Conservation (phyloP, 2,888 invertebrate genomes). For the Notocelia uddmanniana region DNA sequence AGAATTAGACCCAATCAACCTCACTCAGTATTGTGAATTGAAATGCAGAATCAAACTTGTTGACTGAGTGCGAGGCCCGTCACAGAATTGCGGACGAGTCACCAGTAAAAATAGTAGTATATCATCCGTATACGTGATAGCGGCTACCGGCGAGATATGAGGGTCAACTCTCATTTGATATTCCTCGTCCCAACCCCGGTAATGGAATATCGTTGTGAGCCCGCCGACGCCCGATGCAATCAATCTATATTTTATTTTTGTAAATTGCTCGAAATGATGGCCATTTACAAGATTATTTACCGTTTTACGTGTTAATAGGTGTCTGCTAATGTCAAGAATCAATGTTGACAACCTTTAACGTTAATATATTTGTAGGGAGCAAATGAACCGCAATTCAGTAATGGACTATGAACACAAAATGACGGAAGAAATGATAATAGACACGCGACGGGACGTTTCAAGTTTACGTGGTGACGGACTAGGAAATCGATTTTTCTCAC, state of each 20-base stretch:
- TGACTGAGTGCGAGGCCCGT: constrained; percentile 26
- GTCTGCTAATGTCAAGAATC: constrained; percentile 5
- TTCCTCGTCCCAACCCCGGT: constrained; percentile 70
- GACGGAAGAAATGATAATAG: constrained; percentile 61
- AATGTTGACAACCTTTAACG: constrained; percentile 42
- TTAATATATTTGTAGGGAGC: constrained; percentile 61
- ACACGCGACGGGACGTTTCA: constrained; percentile 56
- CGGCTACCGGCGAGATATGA: constrained; percentile 65
- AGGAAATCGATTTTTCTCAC: constrained; percentile 7
- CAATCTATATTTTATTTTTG: constrained; percentile 81
- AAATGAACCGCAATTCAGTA: constrained; percentile 66
- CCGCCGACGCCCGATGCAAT: constrained; percentile 65
- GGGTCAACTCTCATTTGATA: constrained; percentile 79
- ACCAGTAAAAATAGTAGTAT: constrained; percentile 40
- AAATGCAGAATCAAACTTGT: constrained; percentile 39
- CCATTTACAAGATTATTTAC: constrained; percentile 70
- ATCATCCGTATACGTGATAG: constrained; percentile 51
- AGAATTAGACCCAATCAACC: constrained; percentile 34
- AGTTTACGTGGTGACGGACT: constrained; percentile 27
- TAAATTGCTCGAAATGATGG: constrained; percentile 77
- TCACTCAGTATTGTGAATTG: constrained; percentile 35
- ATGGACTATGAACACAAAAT: constrained; percentile 64
- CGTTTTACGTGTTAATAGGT: constrained; percentile 10
- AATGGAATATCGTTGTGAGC: constrained; percentile 83
- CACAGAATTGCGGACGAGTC: constrained; percentile 23